Percentiles rank a stretch among this genome's conserved stretches.
phyloP scores from a whole-genome alignment of 2,113 vertebrate genomes.

The Passer domesticus region DNA sequence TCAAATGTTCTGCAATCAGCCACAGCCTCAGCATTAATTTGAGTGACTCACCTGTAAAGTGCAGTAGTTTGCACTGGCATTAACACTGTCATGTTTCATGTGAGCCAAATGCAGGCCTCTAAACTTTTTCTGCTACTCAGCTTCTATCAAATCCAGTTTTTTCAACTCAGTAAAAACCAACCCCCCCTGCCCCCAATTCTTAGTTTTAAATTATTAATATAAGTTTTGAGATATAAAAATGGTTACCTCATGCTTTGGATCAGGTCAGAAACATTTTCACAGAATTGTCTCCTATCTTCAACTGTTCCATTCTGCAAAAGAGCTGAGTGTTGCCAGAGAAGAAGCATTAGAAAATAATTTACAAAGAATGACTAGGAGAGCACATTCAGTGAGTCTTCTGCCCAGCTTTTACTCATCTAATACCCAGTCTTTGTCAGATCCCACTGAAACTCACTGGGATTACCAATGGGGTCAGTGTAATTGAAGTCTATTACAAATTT shows the following conservation, averaged over 20 bases:
- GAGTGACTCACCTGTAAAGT: neutral
- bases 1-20: neutral
- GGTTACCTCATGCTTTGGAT: neutral
- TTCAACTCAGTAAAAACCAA: neutral
- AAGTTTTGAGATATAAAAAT: neutral
- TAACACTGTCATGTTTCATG: neutral
- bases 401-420: neutral
- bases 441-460: neutral
- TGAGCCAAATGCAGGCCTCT: neutral
- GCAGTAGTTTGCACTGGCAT: neutral
- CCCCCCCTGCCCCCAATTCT: neutral
- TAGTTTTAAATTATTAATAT: neutral
- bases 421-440: neutral
- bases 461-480: neutral
- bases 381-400: neutral
- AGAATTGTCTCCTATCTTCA: neutral
- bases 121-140: neutral
- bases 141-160: neutral
- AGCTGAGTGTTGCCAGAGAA: neutral
- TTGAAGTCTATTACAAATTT: neutral
- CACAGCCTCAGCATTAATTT: neutral
- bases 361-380: neutral
- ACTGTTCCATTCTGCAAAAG: neutral
- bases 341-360: neutral
- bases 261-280: neutral